phyloP scores from a whole-genome alignment of 2,888 invertebrate species.

The Bhutanitis thaidina region DNA sequence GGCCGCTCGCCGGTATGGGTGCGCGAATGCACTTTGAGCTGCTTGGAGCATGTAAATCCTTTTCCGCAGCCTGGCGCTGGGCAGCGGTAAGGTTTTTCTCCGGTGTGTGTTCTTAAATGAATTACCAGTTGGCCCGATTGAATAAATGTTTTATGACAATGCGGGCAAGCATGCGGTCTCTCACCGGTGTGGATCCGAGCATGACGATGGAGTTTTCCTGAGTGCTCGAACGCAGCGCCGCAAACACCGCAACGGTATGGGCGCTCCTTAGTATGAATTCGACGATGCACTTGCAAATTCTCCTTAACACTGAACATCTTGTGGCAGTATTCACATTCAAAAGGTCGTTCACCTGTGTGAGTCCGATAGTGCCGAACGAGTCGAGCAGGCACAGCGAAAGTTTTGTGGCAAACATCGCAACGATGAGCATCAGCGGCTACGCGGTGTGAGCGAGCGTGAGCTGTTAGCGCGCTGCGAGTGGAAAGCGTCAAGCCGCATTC shows the following conservation, averaged over 20 bases:
- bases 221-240: conserved; percentile 93
- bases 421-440: conserved; percentile 86
- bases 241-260: conserved; percentile 95
- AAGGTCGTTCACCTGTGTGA: conserved; percentile 94
- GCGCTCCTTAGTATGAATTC: conserved; percentile 95
- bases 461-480: conserved; percentile 87
- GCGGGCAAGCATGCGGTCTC: conserved; percentile 92
- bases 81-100: conserved; percentile 91
- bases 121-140: conserved; percentile 95
- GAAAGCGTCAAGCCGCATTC: conserved; percentile 87
- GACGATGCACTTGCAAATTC: conserved; percentile 92
- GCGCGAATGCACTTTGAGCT: conserved; percentile 93
- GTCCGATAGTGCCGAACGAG: conserved; percentile 92
- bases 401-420: conserved; percentile 94
- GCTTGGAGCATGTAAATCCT: conserved; percentile 95
- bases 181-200: conserved; percentile 95
- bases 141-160: conserved; percentile 94
- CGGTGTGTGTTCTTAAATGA: conserved; percentile 92
- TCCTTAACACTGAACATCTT: conserved; percentile 96
- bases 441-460: conserved; percentile 80
- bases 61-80: conserved; percentile 91
- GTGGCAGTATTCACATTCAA: conserved; percentile 94
- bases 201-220: conserved; percentile 93
- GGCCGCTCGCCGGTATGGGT: conserved; percentile 96
- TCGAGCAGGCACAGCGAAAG: conserved; percentile 93